These are phyloP conservation scores for Arizona elegans DNA, from an alignment of 2,113 vertebrate species.

Conservation along the genomic window DNA sequence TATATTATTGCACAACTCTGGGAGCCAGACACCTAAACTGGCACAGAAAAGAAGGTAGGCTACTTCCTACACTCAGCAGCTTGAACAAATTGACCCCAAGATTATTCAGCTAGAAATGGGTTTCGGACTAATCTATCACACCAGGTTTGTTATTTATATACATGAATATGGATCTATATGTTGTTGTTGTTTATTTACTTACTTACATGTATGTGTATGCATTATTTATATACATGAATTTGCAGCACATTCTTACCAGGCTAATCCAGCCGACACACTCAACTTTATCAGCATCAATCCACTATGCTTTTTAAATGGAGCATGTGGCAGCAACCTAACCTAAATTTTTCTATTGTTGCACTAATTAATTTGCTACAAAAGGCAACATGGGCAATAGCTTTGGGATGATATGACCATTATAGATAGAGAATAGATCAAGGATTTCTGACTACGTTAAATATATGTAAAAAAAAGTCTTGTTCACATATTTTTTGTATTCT, in stretches of 20 bases:
- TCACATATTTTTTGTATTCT: neutral
- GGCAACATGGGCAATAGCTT: neutral
- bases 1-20: neutral
- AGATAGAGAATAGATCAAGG: neutral
- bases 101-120: neutral
- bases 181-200: neutral
- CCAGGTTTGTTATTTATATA: conserved; percentile 36
- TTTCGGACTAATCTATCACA: neutral
- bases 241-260: conserved; percentile 51
- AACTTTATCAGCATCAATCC: conserved; percentile 42
- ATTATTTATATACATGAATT: conserved; percentile 49
- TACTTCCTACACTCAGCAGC: neutral
- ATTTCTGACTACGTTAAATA: neutral
- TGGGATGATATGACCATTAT: neutral
- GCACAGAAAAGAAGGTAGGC: neutral
- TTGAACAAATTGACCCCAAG: neutral
- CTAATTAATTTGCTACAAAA: neutral
- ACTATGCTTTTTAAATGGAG: neutral
- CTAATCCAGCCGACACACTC: conserved; percentile 61
- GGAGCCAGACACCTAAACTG: neutral
- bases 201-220: neutral
- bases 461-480: neutral
- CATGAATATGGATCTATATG: neutral
- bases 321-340: neutral
- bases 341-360: neutral